A percentile compares a stretch with the other conserved stretches of the same genome.
phyloP scores from a whole-genome alignment of 92 coral and sea anemone species.

The Galaxea fascicularis region DNA sequence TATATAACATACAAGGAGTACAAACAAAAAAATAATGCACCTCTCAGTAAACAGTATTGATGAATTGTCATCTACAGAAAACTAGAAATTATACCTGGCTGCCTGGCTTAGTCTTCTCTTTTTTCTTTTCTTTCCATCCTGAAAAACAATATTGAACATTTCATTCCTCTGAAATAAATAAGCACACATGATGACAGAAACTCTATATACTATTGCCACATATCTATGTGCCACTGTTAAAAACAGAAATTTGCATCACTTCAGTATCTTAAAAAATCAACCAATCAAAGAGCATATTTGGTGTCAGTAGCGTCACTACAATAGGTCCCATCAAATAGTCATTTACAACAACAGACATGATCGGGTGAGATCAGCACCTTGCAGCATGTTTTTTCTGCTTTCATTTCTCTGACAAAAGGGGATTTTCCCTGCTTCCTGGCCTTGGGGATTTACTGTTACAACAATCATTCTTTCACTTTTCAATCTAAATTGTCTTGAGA shows the following conservation, averaged over 20 bases:
- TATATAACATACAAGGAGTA: too few relatives aligned
- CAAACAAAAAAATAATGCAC: too few relatives aligned
- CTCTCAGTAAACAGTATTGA: neutral
- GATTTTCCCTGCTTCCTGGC: neutral
- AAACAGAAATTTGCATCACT: neutral
- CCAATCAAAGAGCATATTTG: neutral
- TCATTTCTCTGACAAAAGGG: neutral
- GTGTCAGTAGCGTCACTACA: neutral
- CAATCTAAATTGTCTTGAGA: neutral
- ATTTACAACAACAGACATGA: neutral
- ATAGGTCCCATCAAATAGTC: neutral
- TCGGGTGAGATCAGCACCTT: too few relatives aligned
- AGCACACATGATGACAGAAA: neutral
- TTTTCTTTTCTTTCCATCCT: constrained; percentile 96
- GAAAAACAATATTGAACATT: constrained; percentile 24
- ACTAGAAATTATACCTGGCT: constrained; percentile 27
- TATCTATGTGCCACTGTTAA: neutral
- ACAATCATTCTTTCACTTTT: neutral
- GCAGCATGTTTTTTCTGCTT: too few relatives aligned
- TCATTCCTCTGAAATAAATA: neutral
- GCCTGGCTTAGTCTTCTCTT: constrained; percentile 82
- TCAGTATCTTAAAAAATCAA: neutral
- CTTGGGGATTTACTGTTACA: neutral
- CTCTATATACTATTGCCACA: neutral
- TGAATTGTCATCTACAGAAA: neutral